Base-by-base conservation (phyloP, 2,113 vertebrate species). In the Diphyllodes magnificus region DNA sequence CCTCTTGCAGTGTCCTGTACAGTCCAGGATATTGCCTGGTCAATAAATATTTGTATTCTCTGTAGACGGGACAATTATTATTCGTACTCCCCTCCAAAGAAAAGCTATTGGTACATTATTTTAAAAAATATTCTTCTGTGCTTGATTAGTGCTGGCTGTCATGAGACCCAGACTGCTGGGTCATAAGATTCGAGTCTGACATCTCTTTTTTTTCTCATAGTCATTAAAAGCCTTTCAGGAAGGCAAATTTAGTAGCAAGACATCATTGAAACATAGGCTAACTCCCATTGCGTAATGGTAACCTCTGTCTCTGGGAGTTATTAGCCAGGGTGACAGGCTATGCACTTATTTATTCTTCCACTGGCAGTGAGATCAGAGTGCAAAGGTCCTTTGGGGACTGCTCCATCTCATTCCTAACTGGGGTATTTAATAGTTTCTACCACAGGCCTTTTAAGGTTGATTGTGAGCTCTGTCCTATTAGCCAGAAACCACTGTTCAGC, bases 161-260 rank as follows among this genome's bases (percentile, higher is more conserved):
- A 5, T 86, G 78, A 96, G 94, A 91, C 53, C 82, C 54, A 82
- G 94, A 66, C 79, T 92, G 33, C 3, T 18, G 73, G 73, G 68
- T 79, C 70, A 9, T 69, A 30, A 42, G 53, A 50, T 65, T 79
- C 1, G 15, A 90, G 80, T 87, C 76, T 83, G 49, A 57, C 51
- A 71, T 76, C 61, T 86, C 47, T 35, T 93, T 84, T 60, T 69
- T 69, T 86, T 60, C 53, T 92, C 3, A 1, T 40, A 77, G 60
- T 83, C 94, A 94, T 56, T 50, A 95, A 91, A 95, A 93, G 51
- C 64, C 89, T 91, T 80, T 89, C 77, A 88, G 70, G 76, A 75
- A 85, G 81, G 28, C 54, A 93, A 73, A 96, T 95, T 94, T 90
- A 93, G 95, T 92, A 90, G 85, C 61, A 82, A 91, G 79, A 81